These are phyloP conservation scores for Probaryconus sp. DNA, from an alignment of 1,140 invertebrate species.

Conservation along the genomic window DNA sequence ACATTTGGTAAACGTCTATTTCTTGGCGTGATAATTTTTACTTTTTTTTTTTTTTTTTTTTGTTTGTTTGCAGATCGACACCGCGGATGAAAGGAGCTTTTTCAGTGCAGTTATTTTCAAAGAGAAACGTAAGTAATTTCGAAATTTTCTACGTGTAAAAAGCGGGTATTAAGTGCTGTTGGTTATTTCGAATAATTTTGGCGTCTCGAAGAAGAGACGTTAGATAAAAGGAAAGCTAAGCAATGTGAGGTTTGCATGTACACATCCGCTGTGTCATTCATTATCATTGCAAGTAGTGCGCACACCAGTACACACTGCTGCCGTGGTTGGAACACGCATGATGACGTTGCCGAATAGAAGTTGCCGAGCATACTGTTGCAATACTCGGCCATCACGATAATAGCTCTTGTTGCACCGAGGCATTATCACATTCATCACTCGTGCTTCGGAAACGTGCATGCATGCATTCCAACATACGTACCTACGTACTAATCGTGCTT, in stretches of 20 bases:
- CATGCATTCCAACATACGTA: constrained; percentile 15
- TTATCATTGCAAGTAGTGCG: constrained; percentile 41
- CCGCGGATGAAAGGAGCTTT: too few relatives aligned
- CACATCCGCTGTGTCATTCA: constrained; percentile 50
- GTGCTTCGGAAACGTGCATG: constrained; percentile 23
- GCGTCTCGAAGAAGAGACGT: constrained; percentile 9
- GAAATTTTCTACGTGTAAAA: too few relatives aligned
- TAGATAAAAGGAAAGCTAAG: constrained; percentile 36
- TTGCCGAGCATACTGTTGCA: constrained; percentile 44
- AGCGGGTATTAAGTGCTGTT: too few relatives aligned
- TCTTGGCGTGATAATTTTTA: too few relatives aligned
- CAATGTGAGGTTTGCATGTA: constrained; percentile 45
- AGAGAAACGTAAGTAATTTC: too few relatives aligned
- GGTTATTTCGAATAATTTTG: constrained; percentile 25
- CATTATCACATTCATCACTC: constrained; percentile 52
- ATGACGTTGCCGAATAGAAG: constrained; percentile 59
- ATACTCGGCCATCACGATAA: constrained; percentile 49
- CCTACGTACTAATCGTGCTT: constrained; percentile 6
- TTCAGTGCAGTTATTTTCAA: too few relatives aligned
- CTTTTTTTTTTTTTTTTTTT: too few relatives aligned
- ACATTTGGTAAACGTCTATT: too few relatives aligned
- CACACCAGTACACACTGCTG: constrained; percentile 24
- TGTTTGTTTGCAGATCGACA: too few relatives aligned
- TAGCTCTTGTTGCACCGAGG: constrained; percentile 49
- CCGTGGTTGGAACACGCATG: constrained; percentile 36